A percentile compares a stretch with the other conserved stretches of the same genome.
Evolutionary conservation across 2,888 invertebrate species (phyloP).

Genomic region (Amphimallon solstitiale): DNA sequence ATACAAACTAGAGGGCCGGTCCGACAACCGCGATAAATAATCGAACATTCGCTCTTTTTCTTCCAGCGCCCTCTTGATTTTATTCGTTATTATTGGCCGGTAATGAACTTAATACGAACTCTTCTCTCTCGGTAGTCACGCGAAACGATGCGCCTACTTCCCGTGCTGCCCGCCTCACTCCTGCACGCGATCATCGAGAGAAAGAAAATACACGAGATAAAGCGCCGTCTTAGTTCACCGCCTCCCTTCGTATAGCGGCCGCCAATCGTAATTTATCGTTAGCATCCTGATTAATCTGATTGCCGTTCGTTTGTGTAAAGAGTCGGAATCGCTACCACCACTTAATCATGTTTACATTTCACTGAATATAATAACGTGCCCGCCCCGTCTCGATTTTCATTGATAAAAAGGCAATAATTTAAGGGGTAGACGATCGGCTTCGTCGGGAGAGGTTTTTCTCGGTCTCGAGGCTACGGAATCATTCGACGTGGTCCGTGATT

Average conservation of each 20-base stretch:
- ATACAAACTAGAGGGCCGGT: slow-evolving; percentile 4
- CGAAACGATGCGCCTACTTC: background rate
- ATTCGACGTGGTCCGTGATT: no score
- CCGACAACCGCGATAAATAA: slow-evolving; percentile 18
- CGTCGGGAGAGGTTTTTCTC: no score
- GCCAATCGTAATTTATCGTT: slow-evolving; percentile 38
- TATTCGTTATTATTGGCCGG: slow-evolving; percentile 22
- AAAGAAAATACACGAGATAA: no score
- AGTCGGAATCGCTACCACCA: slow-evolving; percentile 42
- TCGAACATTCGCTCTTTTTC: background rate
- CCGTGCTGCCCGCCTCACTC: background rate
- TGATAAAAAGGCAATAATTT: slow-evolving; percentile 48
- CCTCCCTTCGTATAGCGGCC: slow-evolving; percentile 12
- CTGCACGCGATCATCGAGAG: background rate
- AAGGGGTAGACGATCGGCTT: slow-evolving; percentile 2
- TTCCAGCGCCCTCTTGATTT: slow-evolving; percentile 1
- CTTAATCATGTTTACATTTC: slow-evolving; percentile 51
- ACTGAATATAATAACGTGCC: slow-evolving; percentile 44
- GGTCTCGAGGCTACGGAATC: no score
- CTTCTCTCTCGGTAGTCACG: background rate
- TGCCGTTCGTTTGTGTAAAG: slow-evolving; percentile 34
- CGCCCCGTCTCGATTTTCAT: slow-evolving; percentile 48
- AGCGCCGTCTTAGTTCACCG: background rate
- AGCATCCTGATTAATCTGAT: slow-evolving; percentile 36
- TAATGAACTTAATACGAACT: slow-evolving; percentile 25